phyloP scores from a whole-genome alignment of 2,113 vertebrate species.

The Catharus fuscescens region DNA sequence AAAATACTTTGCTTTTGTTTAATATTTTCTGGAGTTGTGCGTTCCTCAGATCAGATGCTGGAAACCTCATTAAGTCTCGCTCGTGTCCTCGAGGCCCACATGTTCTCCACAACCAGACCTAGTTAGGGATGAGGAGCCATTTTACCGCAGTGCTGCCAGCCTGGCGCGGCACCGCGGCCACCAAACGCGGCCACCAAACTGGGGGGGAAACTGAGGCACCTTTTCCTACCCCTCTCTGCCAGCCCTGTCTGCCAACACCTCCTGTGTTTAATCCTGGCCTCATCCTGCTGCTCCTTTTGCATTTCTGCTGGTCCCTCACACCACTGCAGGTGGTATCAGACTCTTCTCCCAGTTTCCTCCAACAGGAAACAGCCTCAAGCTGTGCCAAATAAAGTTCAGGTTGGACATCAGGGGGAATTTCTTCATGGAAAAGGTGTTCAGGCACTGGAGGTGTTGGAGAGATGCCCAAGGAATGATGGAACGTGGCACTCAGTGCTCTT shows the following conservation, averaged over 20 bases:
- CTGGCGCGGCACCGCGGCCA: rapidly evolving
- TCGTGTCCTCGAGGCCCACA: conserved; percentile 25
- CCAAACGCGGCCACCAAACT: rapidly evolving
- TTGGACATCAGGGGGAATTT: neutral
- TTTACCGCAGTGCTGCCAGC: neutral
- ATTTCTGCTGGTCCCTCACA: neutral
- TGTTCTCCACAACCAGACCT: neutral
- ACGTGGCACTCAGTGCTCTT: neutral
- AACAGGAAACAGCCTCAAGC: neutral
- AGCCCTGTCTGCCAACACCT: neutral
- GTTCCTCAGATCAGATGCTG: conserved; percentile 42
- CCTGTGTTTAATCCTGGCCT: neutral
- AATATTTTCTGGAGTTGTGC: conserved; percentile 30
- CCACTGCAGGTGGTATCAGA: neutral
- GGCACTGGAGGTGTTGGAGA: neutral
- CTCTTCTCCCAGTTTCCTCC: neutral
- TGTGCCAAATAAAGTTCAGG: neutral
- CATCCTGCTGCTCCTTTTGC: neutral
- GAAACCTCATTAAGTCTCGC: conserved; percentile 24
- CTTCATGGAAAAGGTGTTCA: neutral
- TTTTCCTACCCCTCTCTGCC: neutral
- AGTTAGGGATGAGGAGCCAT: neutral
- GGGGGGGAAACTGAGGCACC: neutral
- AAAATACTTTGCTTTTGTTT: conserved; percentile 68
- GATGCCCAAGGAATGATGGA: neutral